Base-by-base conservation (phyloP, 2,888 invertebrate genomes). In the Ferdinandea cuprea region DNA sequence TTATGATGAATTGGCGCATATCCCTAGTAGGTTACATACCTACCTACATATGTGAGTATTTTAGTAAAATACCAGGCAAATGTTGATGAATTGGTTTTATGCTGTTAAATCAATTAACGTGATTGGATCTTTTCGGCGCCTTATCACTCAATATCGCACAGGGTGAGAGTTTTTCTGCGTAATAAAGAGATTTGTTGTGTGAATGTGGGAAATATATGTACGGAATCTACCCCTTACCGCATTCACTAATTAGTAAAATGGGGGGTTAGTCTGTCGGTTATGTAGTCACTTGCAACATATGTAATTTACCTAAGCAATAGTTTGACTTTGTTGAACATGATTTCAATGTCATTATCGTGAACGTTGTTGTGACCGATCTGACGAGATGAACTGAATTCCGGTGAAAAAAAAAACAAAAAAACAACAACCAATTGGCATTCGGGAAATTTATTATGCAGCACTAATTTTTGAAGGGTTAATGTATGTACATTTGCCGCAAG, bases 71-170 rank as follows among this genome's bases (percentile, higher is more conserved):
- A 61, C 44, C 30, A 72, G 13, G 40, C 40, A 68, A 56, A 48
- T 17, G 68, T 80, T 74, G 68, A 80, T 74, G 56, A 80, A 74
- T 80, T 40, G 61, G 66, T 48, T 48, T 74, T 68, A 74, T 68
- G 21, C 37, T 35, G 68, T 42, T 68, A 56, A 73, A 80, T 74
- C 79, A 80, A 80, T 80, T 80, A 80, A 74, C 61, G 42, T 68
- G 74, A 80, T 80, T 74, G 74, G 74, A 63, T 80, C 79, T 68
- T 61, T 63, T 63, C 46, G 32, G 17, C 40, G 40, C 19, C 30
- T 59, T 63, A 48, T 63, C 48, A 50, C 28, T 65, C 46, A 61
- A 61, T 32, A 46, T 59, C 13, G 40, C 35, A 37, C 25, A 6
- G 15, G 40, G 15, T 13, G 7, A 40, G 13, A 13, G 13, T 6